These are phyloP conservation scores for Montipora cactus DNA, from an alignment of 64 coral and sea anemone genomes.

Conservation along the genomic window DNA sequence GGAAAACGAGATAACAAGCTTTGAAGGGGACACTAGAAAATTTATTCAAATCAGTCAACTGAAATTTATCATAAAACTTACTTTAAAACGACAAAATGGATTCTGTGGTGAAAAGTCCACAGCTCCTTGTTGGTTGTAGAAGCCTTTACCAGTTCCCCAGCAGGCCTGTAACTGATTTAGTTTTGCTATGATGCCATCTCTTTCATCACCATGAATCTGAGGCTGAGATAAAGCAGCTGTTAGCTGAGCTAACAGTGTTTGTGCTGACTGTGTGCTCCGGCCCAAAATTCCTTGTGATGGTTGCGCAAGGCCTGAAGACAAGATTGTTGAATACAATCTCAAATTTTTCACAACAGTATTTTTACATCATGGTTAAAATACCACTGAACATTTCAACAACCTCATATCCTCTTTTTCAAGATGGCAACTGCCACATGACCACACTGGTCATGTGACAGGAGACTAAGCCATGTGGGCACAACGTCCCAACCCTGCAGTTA, in stretches of 20 bases:
- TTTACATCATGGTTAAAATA: too few species aligned
- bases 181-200: constrained; percentile 94
- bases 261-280: constrained; percentile 53
- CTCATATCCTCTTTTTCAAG: too few species aligned
- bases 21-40: too few species aligned
- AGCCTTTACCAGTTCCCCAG: constrained; percentile 93
- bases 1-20: too few species aligned
- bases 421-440: too few species aligned
- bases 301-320: neutral
- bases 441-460: too few species aligned
- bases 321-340: neutral
- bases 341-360: neutral
- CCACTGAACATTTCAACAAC: too few species aligned
- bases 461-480: too few species aligned
- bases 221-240: constrained; percentile 81
- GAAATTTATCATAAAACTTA: neutral
- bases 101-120: constrained; percentile 90
- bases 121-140: constrained; percentile 83
- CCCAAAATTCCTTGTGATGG: constrained; percentile 45
- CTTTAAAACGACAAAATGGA: constrained; percentile 93
- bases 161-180: constrained; percentile 90
- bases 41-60: too few species aligned
- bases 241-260: constrained; percentile 55
- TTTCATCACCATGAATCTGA: constrained; percentile 93
- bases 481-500: too few species aligned